Evolutionary conservation across 1,140 invertebrate species (phyloP).

Genomic region (Thaumetopoea pityocampa): DNA sequence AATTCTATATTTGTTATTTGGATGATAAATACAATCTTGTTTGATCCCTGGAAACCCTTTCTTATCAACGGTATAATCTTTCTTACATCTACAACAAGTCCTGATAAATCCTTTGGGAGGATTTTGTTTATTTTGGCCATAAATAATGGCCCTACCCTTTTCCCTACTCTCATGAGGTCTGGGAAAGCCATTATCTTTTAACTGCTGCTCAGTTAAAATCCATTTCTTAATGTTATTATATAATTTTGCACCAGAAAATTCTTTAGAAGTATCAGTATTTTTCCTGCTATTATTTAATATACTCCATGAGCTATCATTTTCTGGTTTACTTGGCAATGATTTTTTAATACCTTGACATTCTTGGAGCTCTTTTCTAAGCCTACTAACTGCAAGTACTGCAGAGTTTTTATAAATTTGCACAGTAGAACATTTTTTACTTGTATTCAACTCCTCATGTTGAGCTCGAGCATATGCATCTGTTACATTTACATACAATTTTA

Average conservation of each 20-base stretch:
- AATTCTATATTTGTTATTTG: slow-evolving; percentile 88
- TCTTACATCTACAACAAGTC: slow-evolving; percentile 89
- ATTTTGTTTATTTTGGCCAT: slow-evolving; percentile 78
- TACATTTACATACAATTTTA: slow-evolving; percentile 83
- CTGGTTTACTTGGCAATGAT: slow-evolving; percentile 39
- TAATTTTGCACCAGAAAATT: slow-evolving; percentile 75
- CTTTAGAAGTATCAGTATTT: slow-evolving; percentile 45
- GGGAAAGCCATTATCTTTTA: slow-evolving; percentile 91
- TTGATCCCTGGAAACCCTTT: slow-evolving; percentile 82
- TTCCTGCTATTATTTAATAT: slow-evolving; percentile 78
- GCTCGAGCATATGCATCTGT: slow-evolving; percentile 85
- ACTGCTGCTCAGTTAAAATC: slow-evolving; percentile 84
- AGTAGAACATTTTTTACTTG: slow-evolving; percentile 86
- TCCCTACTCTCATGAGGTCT: slow-evolving; percentile 80
- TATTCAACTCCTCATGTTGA: slow-evolving; percentile 85
- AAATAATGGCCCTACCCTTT: slow-evolving; percentile 78
- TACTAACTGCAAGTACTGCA: slow-evolving; percentile 86
- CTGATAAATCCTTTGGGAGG: slow-evolving; percentile 82
- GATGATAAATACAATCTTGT: slow-evolving; percentile 94
- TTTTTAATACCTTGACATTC: slow-evolving; percentile 66
- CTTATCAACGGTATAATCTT: slow-evolving; percentile 86
- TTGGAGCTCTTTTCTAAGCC: slow-evolving; percentile 82
- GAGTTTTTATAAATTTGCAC: slow-evolving; percentile 91
- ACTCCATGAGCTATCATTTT: slow-evolving; percentile 80
- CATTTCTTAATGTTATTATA: slow-evolving; percentile 75